A percentile compares a stretch with the other conserved stretches of the same genome.
phyloP scores from a whole-genome alignment of 2,797 vertebrate species.

The Ctenosaura bakeri region DNA sequence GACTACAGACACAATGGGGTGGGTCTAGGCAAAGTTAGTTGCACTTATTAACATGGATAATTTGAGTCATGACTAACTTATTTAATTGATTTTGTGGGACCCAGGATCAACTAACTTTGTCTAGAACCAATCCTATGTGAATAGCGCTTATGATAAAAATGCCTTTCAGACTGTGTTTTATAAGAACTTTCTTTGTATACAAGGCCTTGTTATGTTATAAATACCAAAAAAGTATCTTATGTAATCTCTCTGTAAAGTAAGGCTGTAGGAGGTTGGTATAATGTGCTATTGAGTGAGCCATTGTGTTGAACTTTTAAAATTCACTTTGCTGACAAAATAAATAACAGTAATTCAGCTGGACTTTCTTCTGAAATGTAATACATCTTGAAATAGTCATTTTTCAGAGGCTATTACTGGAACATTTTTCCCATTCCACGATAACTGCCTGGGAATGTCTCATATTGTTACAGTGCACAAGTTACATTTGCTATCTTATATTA shows the following conservation, averaged over 20 bases:
- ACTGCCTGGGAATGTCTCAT: background rate
- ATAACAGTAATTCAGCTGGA: constrained; percentile 5
- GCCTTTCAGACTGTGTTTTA: background rate
- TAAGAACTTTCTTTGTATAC: constrained; percentile 9
- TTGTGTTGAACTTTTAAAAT: constrained; percentile 11
- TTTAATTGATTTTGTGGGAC: background rate
- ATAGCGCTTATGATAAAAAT: background rate
- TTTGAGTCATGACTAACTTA: background rate
- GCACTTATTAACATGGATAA: background rate
- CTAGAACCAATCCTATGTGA: background rate
- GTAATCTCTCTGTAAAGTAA: background rate
- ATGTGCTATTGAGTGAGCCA: constrained; percentile 1
- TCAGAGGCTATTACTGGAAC: background rate
- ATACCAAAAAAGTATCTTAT: background rate
- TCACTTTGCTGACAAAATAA: constrained; percentile 14
- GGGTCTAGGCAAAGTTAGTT: background rate
- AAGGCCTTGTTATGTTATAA: constrained; percentile 16
- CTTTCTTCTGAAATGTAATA: constrained; percentile 1
- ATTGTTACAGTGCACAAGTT: background rate
- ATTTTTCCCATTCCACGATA: background rate
- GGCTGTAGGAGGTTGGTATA: background rate
- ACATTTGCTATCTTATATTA: background rate
- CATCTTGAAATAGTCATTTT: constrained; percentile 13
- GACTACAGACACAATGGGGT: background rate
- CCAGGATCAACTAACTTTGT: background rate